Conservation (phyloP, 2,113 vertebrate genomes). For the Callithrix jacchus region DNA sequence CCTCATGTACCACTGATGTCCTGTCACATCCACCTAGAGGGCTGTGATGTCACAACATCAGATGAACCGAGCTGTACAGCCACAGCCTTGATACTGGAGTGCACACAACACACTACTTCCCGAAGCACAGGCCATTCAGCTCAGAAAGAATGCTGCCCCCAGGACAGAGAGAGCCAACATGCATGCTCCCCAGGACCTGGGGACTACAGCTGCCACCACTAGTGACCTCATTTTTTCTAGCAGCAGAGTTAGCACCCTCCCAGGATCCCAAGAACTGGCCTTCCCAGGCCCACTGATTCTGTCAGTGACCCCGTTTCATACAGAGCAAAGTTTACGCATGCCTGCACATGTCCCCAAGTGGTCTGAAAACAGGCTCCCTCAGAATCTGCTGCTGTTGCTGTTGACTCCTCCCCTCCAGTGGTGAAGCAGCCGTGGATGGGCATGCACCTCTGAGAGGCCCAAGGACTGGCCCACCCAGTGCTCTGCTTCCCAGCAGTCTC, state of each 20-base stretch:
- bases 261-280: not conserved
- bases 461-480: not conserved
- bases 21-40: not conserved
- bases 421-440: not conserved
- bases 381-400: not conserved
- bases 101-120: not conserved
- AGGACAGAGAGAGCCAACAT: not conserved
- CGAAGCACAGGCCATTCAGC: not conserved
- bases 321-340: not conserved
- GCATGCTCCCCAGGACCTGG: not conserved
- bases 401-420: not conserved
- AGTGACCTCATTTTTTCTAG: not conserved
- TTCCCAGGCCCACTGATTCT: not conserved
- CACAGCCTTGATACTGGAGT: not conserved
- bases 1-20: accelerated
- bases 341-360: not conserved
- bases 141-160: not conserved
- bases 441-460: not conserved
- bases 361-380: not conserved
- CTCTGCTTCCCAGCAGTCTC: not conserved
- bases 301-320: not conserved
- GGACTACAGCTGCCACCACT: not conserved
- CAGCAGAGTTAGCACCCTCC: not conserved
- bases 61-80: not conserved
- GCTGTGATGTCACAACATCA: not conserved